These are phyloP conservation scores for Drosophila niveifrons DNA, from an alignment of 2,888 invertebrate genomes.

Conservation along the genomic window DNA sequence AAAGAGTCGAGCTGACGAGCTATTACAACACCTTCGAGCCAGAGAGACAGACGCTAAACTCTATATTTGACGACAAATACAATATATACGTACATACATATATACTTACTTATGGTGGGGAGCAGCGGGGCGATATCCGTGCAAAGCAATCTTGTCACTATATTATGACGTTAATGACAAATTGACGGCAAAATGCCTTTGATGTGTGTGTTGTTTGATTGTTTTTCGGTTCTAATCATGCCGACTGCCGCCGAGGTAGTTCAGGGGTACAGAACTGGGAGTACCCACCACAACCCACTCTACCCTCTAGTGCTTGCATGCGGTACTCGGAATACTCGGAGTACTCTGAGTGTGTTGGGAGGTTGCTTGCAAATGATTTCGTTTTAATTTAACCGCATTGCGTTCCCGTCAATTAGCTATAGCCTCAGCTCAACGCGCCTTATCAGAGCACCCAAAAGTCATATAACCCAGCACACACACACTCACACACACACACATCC, in stretches of 20 bases:
- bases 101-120: not conserved
- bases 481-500: not conserved
- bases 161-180: slow-evolving; percentile 84
- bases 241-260: slow-evolving; percentile 82
- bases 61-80: slow-evolving; percentile 77
- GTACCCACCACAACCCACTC: not conserved
- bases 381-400: slow-evolving; percentile 76
- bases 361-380: slow-evolving; percentile 77
- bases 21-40: slow-evolving; percentile 73
- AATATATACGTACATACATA: slow-evolving; percentile 7
- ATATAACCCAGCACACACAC: slow-evolving; percentile 58
- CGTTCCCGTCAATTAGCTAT: slow-evolving; percentile 52
- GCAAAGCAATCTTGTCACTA: slow-evolving; percentile 83
- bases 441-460: slow-evolving; percentile 71
- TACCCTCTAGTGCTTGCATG: too few relatives aligned
- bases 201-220: slow-evolving; percentile 84
- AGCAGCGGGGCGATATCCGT: slow-evolving; percentile 63
- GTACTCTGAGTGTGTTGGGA: not conserved
- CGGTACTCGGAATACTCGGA: not conserved
- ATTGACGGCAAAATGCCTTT: slow-evolving; percentile 84
- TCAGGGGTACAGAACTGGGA: slow-evolving; percentile 15
- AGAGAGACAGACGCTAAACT: slow-evolving; percentile 67
- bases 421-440: slow-evolving; percentile 26
- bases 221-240: slow-evolving; percentile 82
- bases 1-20: slow-evolving; percentile 29